A percentile compares a stretch with the other conserved stretches of the same genome.
Conservation (phyloP, 2,888 invertebrate species). For the Agrochola macilenta region DNA sequence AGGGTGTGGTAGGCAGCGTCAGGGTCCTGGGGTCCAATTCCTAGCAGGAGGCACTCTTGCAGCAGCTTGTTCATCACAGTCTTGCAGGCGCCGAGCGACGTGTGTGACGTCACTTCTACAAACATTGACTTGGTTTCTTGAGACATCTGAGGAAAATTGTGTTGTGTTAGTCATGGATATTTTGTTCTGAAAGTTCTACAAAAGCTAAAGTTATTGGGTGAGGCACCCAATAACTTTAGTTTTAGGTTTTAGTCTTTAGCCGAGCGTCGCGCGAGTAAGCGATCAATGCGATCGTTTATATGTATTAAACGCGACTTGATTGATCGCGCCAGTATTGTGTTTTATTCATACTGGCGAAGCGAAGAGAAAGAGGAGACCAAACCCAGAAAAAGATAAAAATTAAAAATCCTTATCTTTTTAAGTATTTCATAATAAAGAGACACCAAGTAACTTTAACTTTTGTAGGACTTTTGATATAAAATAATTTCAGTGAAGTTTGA, state of each 20-base stretch:
- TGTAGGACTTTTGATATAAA: neutral
- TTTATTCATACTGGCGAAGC: too few relatives aligned
- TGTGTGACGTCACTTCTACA: constrained; percentile 94
- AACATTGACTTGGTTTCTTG: constrained; percentile 92
- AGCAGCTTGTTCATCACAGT: constrained; percentile 93
- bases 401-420: neutral
- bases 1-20: constrained; percentile 77
- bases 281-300: too few relatives aligned
- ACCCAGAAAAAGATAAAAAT: neutral
- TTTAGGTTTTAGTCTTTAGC: too few relatives aligned
- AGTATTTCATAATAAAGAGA: neutral
- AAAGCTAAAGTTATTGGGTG: neutral
- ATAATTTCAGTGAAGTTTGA: neutral
- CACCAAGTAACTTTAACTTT: neutral
- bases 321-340: too few relatives aligned
- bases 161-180: neutral
- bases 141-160: constrained; percentile 90
- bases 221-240: too few relatives aligned
- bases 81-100: constrained; percentile 92
- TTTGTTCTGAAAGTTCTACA: neutral
- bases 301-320: too few relatives aligned
- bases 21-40: constrained; percentile 80
- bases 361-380: neutral
- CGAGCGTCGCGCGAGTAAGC: too few relatives aligned
- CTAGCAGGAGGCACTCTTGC: constrained; percentile 91